Evolutionary conservation across 2,113 vertebrate species (phyloP).

Genomic region (Pelobates fuscus): DNA sequence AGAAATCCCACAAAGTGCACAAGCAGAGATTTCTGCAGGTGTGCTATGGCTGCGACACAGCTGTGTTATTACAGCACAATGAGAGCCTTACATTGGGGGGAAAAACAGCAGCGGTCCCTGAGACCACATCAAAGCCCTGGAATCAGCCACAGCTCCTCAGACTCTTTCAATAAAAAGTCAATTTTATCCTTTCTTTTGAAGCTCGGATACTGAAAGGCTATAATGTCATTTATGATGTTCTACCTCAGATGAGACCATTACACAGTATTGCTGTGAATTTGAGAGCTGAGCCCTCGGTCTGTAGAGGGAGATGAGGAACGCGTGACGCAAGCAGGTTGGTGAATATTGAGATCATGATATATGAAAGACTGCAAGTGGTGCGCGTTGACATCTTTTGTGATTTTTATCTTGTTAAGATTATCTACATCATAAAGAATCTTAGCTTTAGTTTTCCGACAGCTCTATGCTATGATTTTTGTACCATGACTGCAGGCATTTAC

Average conservation of each 20-base stretch:
- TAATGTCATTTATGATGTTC: slow-evolving; percentile 29
- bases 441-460: too few species aligned
- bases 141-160: slow-evolving; percentile 29
- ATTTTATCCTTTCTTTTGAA: slow-evolving; percentile 41
- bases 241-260: neutral
- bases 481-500: too few species aligned
- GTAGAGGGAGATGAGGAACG: neutral
- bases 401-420: too few species aligned
- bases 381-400: too few species aligned
- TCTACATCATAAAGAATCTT: too few species aligned
- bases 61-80: slow-evolving; percentile 46
- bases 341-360: too few species aligned
- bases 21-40: slow-evolving; percentile 23
- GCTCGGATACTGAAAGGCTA: slow-evolving; percentile 23
- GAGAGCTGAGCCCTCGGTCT: too few species aligned
- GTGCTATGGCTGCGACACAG: slow-evolving; percentile 23
- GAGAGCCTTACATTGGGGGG: slow-evolving; percentile 33
- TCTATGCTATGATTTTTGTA: too few species aligned
- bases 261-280: neutral
- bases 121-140: slow-evolving; percentile 43
- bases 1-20: neutral
- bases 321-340: neutral
- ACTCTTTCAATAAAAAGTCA: slow-evolving; percentile 29
- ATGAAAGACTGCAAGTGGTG: too few species aligned
- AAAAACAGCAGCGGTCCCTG: slow-evolving; percentile 6